phyloP scores from a whole-genome alignment of 1,140 invertebrate species.

The Aricia agestis region DNA sequence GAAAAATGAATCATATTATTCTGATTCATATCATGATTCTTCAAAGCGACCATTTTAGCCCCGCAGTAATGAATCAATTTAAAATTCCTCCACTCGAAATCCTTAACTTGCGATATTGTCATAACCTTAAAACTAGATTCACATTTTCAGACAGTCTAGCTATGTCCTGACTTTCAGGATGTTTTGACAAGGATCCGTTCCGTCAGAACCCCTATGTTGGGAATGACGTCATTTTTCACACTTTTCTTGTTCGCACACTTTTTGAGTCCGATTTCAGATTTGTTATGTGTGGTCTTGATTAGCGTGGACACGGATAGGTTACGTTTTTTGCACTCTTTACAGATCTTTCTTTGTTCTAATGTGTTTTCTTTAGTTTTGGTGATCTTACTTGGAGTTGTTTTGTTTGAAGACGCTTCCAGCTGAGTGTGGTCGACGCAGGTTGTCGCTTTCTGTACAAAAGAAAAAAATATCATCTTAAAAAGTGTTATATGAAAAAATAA shows the following conservation, averaged over 20 bases:
- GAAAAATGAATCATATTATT: too few relatives aligned
- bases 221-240: slow-evolving; percentile 46
- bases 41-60: too few relatives aligned
- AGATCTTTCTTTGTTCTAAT: slow-evolving; percentile 27
- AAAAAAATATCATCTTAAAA: slow-evolving; percentile 19
- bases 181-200: slow-evolving; percentile 66
- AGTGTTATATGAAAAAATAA: too few relatives aligned
- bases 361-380: slow-evolving; percentile 19
- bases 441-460: slow-evolving; percentile 57
- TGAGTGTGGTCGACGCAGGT: slow-evolving; percentile 65
- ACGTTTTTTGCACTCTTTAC: slow-evolving; percentile 57
- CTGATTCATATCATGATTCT: too few relatives aligned
- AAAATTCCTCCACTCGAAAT: slow-evolving; percentile 37
- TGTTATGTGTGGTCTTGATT: slow-evolving; percentile 65
- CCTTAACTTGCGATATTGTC: slow-evolving; percentile 64
- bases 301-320: slow-evolving; percentile 55
- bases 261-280: slow-evolving; percentile 64
- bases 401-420: slow-evolving; percentile 34
- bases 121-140: slow-evolving; percentile 50
- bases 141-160: slow-evolving; percentile 28
- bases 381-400: slow-evolving; percentile 19
- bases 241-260: slow-evolving; percentile 58
- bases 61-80: not conserved
- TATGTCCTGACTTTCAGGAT: slow-evolving; percentile 33
- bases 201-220: slow-evolving; percentile 45